Base-by-base conservation (phyloP, 2,888 invertebrate species). In the Rotaria macrura region DNA sequence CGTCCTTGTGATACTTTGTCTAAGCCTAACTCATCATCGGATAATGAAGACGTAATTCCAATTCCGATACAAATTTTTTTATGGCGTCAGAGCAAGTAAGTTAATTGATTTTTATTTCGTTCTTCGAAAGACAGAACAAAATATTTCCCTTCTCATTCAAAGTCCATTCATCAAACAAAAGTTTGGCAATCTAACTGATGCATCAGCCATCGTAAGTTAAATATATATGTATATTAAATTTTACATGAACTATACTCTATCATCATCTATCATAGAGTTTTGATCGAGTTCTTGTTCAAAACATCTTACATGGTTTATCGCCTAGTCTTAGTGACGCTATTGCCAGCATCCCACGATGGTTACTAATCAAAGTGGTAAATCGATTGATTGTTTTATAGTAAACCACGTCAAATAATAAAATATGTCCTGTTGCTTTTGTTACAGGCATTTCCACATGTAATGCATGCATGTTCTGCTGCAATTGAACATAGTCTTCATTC, bases 261-360 rank as follows among this genome's bases (percentile, higher is more conserved):
- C n/a, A 20, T 79, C 3, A 20, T 43, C 23, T n/a, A n/a, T 5
- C 92, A 85, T 92, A 95, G 97, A 95, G 95, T 6, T 96, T 99
- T 92, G 99, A 99, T 92, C 96, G 97, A 91, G 97, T 99, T 65
- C 92, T 99, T 86, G 98, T 99, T 6, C 98, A 99, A 92, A 98
- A 98, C 91, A 94, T 98, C 87, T 94, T 95, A 89, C 96, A 96
- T 91, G 98, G 97, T 34, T 92, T 98, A 86, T 96, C 97, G 84
- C 95, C 95, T 84, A 95, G 95, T 89, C 92, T 99, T 87, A 94
- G 95, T 25, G 95, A 96, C 89, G 96, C 97, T 74, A 93, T 99
- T 88, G 94, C 94, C 89, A 94, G 94, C 83, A 90, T 92, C 34
- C 95, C 96, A 88, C 93, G 98, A 92, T 99, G 98, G 98, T 93